Percentiles rank a stretch among this genome's conserved stretches.
Conservation (phyloP, 2,888 invertebrate species). For the Athrips mouffetella region DNA sequence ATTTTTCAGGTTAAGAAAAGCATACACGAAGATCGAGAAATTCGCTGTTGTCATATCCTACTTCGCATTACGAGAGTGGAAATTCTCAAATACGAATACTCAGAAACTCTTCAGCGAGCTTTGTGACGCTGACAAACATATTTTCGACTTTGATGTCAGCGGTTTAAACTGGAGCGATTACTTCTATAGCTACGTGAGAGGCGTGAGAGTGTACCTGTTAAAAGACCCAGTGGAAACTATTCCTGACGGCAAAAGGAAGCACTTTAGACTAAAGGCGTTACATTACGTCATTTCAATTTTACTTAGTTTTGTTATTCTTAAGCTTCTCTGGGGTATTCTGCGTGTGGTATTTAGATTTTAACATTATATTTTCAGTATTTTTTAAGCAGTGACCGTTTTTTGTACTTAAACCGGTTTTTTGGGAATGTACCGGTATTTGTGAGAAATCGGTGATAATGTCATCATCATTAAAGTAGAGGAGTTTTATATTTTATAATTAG, state of each 20-base stretch:
- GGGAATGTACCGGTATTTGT: too few species aligned
- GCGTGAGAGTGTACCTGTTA: conserved; percentile 84
- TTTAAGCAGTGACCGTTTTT: too few species aligned
- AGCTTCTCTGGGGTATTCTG: conserved; percentile 37
- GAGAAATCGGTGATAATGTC: too few species aligned
- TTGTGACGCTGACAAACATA: conserved; percentile 74
- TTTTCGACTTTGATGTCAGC: conserved; percentile 83
- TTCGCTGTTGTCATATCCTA: conserved; percentile 84
- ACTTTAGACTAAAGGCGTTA: conserved; percentile 32
- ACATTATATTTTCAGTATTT: too few species aligned
- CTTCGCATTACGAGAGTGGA: conserved; percentile 86
- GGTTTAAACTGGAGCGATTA: conserved; percentile 83
- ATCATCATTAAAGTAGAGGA: too few species aligned
- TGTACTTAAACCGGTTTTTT: too few species aligned
- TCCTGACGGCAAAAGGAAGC: conserved; percentile 75
- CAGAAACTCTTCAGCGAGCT: conserved; percentile 74
- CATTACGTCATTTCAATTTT: conserved; percentile 43
- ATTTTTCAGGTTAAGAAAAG: conserved; percentile 81
- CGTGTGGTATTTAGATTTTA: conserved; percentile 26
- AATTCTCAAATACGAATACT: conserved; percentile 80
- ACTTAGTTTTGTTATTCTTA: conserved; percentile 32
- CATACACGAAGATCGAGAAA: conserved; percentile 85
- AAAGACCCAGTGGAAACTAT: conserved; percentile 86
- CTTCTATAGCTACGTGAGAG: conserved; percentile 82
- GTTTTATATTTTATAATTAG: too few species aligned